These are phyloP conservation scores for Ctenodactylus gundi DNA, from an alignment of 2,113 vertebrate genomes.

Conservation along the genomic window DNA sequence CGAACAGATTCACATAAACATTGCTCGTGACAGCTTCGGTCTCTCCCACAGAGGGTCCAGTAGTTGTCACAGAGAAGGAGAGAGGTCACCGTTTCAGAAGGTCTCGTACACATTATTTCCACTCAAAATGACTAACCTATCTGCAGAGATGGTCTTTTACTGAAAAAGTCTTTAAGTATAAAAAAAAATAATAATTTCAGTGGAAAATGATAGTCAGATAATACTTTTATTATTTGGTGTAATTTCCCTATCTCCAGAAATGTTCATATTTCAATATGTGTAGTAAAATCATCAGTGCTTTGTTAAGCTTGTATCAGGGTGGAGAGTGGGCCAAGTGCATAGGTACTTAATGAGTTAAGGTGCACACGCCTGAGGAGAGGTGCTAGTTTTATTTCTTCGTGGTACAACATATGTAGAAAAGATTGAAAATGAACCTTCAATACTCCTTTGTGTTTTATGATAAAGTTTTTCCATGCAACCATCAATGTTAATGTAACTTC, in stretches of 20 bases:
- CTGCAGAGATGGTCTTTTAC: neutral
- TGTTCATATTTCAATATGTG: neutral
- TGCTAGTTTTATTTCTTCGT: neutral
- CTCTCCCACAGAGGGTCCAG: too few species aligned
- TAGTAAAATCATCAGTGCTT: neutral
- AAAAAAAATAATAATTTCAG: neutral
- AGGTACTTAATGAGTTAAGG: neutral
- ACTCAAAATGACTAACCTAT: neutral
- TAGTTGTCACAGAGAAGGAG: neutral
- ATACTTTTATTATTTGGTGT: neutral
- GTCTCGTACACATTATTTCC: too few species aligned
- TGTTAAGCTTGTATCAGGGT: neutral
- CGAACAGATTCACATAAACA: neutral
- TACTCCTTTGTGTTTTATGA: neutral
- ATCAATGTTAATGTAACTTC: neutral
- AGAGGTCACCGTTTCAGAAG: too few species aligned
- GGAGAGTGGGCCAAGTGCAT: neutral
- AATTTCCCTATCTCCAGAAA: neutral
- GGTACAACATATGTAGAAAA: neutral
- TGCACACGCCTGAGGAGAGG: neutral
- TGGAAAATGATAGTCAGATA: neutral
- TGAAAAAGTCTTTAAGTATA: neutral
- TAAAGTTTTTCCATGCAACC: neutral
- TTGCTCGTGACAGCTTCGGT: accelerated
- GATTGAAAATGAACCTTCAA: neutral